These are phyloP conservation scores for Ctenicera cuprea DNA, from an alignment of 2,888 invertebrate genomes.

Conservation along the genomic window DNA sequence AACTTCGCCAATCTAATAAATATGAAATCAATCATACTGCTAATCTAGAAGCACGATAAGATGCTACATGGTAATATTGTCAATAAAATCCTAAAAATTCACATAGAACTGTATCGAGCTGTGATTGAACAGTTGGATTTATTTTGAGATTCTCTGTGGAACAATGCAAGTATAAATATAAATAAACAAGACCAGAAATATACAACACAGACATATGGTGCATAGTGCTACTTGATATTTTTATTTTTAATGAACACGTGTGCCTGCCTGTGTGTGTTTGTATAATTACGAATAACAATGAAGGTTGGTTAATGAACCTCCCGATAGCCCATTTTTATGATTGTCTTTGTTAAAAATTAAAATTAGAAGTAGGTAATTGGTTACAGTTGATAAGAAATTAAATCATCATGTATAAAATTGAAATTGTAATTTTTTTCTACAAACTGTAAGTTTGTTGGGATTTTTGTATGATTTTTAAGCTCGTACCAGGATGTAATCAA, in stretches of 20 bases:
- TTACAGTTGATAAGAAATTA: no score
- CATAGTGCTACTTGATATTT: slow-evolving; percentile 23
- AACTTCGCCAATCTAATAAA: no score
- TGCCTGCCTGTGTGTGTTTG: not conserved
- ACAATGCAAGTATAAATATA: slow-evolving; percentile 27
- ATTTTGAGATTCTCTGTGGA: slow-evolving; percentile 4
- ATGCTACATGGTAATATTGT: no score
- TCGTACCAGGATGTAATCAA: no score
- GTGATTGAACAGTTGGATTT: slow-evolving; percentile 8
- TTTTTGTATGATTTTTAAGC: no score
- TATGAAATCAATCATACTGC: no score
- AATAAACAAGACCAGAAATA: slow-evolving; percentile 31
- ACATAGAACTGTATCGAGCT: not conserved
- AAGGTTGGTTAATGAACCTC: slow-evolving; percentile 14
- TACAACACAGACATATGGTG: slow-evolving; percentile 21
- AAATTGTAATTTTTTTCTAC: no score
- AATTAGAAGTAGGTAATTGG: no score
- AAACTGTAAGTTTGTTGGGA: no score
- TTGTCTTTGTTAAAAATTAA: not conserved
- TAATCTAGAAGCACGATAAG: no score
- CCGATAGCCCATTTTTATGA: slow-evolving; percentile 1
- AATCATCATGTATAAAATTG: no score
- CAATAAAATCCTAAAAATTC: no score
- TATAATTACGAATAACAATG: slow-evolving; percentile 17
- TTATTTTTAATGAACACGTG: slow-evolving; percentile 37